phyloP scores from a whole-genome alignment of 2,888 invertebrate species.

The Drosophila limbata region DNA sequence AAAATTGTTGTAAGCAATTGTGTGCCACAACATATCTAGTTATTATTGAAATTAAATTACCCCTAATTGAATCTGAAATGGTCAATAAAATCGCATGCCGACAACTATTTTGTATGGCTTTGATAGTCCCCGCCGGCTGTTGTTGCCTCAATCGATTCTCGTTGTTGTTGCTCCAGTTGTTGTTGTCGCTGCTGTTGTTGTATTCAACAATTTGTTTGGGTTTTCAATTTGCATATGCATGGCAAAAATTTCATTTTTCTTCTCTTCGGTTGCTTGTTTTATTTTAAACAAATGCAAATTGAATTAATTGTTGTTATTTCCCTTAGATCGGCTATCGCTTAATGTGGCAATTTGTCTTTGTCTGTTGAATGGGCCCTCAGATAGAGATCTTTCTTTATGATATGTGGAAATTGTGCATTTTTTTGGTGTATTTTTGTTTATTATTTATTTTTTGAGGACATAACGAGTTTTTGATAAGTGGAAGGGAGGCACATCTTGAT shows the following conservation, averaged over 20 bases:
- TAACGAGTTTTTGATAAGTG: slow-evolving; percentile 7
- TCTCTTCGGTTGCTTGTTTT: slow-evolving; percentile 39
- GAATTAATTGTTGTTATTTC: slow-evolving; percentile 75
- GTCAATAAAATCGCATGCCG: slow-evolving; percentile 80
- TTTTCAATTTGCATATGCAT: slow-evolving; percentile 67
- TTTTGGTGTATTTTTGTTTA: background rate
- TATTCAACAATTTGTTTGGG: slow-evolving; percentile 46
- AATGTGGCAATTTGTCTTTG: slow-evolving; percentile 75
- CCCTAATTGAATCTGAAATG: slow-evolving; percentile 80
- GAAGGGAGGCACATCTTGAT: slow-evolving; percentile 1
- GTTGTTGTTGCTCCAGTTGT: slow-evolving; percentile 16
- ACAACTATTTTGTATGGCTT: slow-evolving; percentile 73
- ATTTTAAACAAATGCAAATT: slow-evolving; percentile 70
- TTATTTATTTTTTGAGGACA: background rate
- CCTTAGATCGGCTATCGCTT: slow-evolving; percentile 66
- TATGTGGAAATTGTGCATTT: slow-evolving; percentile 41
- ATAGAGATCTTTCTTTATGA: slow-evolving; percentile 55
- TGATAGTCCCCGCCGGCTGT: slow-evolving; percentile 53
- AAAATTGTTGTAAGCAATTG: too few species aligned
- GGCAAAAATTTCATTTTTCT: slow-evolving; percentile 51
- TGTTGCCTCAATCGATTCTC: slow-evolving; percentile 12
- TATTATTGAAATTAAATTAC: slow-evolving; percentile 82
- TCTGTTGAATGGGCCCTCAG: slow-evolving; percentile 41
- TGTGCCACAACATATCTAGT: slow-evolving; percentile 57
- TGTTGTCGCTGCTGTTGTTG: slow-evolving; percentile 7